Evolutionary conservation across 2,888 invertebrate species (phyloP).

Genomic region (Aquatica leii): DNA sequence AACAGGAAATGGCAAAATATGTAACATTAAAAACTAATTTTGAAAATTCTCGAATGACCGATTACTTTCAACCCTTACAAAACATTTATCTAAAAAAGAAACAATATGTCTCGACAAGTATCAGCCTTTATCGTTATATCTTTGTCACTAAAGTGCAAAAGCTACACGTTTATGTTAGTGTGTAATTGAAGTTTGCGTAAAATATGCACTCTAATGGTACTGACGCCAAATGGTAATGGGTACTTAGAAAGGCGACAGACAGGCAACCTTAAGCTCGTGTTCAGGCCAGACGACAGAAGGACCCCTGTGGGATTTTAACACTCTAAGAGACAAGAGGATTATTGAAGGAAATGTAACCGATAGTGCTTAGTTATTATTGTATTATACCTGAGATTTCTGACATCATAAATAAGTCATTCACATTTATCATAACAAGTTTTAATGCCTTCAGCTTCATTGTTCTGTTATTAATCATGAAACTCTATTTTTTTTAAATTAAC

Average conservation of each 20-base stretch:
- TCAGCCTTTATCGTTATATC: background rate
- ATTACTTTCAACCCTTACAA: too few species aligned
- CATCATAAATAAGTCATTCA: too few species aligned
- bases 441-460: too few species aligned
- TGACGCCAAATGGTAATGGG: constrained; percentile 28
- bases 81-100: too few species aligned
- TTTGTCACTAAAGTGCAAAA: constrained; percentile 12
- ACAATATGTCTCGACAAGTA: background rate
- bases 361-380: background rate
- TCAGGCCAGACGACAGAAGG: constrained; percentile 23
- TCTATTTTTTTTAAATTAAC: too few species aligned
- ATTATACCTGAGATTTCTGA: constrained; percentile 10
- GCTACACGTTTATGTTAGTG: constrained; percentile 10
- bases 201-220: constrained; percentile 27
- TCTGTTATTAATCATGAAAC: too few species aligned
- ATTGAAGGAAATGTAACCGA: constrained; percentile 23
- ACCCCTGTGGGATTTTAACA: constrained; percentile 23
- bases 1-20: too few species aligned
- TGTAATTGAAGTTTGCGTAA: constrained; percentile 19
- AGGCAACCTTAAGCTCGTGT: constrained; percentile 9
- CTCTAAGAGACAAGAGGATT: constrained; percentile 18
- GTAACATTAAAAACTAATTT: too few species aligned
- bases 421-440: background rate
- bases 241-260: constrained; percentile 26
- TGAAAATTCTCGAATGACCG: too few species aligned